Conservation (phyloP, 2,888 invertebrate species). For the Myopa testacea region DNA sequence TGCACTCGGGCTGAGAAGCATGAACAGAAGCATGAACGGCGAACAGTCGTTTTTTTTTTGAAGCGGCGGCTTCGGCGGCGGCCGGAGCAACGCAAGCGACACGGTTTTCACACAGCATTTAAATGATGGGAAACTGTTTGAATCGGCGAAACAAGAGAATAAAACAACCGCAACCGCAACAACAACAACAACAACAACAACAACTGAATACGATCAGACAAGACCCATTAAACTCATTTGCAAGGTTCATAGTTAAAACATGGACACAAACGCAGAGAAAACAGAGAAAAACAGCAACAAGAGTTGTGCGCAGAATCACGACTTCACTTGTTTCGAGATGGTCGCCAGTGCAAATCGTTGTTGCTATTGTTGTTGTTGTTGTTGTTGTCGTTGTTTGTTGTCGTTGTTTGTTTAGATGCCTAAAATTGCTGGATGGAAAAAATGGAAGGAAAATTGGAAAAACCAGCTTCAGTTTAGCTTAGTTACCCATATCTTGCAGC, state of each 20-base stretch:
- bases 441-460: neutral
- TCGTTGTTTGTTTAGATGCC: conserved; percentile 41
- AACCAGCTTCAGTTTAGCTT: neutral
- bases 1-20: neutral
- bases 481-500: conserved; percentile 16
- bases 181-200: neutral
- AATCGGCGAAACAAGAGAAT: neutral
- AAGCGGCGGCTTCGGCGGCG: neutral
- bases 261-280: neutral
- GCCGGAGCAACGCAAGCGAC: conserved; percentile 7
- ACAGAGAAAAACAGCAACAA: conserved; percentile 6
- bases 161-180: neutral
- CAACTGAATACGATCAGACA: neutral
- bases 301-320: conserved; percentile 23
- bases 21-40: neutral
- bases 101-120: conserved; percentile 31
- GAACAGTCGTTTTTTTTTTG: neutral
- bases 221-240: conserved; percentile 17
- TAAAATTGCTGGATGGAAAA: neutral
- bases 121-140: conserved; percentile 36
- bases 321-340: conserved; percentile 29
- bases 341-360: neutral
- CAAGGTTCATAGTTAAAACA: conserved; percentile 27
- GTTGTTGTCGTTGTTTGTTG: conserved; percentile 45
- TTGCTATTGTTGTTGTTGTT: neutral